A percentile compares a stretch with the other conserved stretches of the same genome.
Conservation (phyloP, 2,113 vertebrate genomes). For the Desmodus rotundus region DNA sequence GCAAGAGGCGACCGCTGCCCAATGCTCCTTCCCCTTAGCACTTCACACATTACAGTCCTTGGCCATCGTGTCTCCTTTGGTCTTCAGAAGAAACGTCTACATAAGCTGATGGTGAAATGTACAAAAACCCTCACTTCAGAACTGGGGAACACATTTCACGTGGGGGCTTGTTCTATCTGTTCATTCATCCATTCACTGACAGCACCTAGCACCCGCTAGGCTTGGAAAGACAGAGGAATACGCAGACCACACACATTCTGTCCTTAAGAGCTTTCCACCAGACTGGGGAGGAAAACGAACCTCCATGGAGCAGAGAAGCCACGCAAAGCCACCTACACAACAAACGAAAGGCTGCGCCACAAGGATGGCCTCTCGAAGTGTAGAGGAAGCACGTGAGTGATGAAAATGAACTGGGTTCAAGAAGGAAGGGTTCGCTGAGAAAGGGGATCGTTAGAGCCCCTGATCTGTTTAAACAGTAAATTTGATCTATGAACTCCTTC, state of each 20-base stretch:
- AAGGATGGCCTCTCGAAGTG: neutral
- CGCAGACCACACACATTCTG: neutral
- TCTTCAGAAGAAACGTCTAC: neutral
- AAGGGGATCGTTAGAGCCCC: neutral
- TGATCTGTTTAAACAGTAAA: neutral
- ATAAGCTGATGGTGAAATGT: neutral
- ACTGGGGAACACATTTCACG: neutral
- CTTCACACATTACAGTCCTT: neutral
- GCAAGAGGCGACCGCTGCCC: neutral
- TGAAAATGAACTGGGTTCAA: neutral
- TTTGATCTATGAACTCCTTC: neutral
- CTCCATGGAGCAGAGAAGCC: neutral
- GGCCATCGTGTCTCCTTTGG: neutral
- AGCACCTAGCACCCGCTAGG: neutral
- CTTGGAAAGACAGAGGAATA: neutral
- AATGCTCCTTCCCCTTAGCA: neutral
- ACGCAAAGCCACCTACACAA: neutral
- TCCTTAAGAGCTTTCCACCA: neutral
- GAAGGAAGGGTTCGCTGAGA: neutral
- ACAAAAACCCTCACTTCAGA: neutral
- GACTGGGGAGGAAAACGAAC: neutral
- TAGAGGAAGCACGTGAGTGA: neutral
- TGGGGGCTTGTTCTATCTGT: neutral
- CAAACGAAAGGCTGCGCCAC: neutral
- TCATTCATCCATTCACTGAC: neutral